Percentiles rank a stretch among this genome's conserved stretches.
These are phyloP conservation scores for Oryctolagus cuniculus DNA, from an alignment of 2,113 vertebrate genomes.

Conservation along the genomic window mOryCun1.1 NC_091432.1:214404501-214405000, in stretches of 20 bases:
- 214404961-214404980: neutral
- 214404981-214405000: neutral
- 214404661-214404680: conserved; percentile 91
- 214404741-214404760: conserved; percentile 94
- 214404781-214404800: neutral
- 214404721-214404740: conserved; percentile 90
- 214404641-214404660: conserved; percentile 96
- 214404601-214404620: conserved; percentile 81
- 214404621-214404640: conserved; percentile 87
- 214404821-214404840: neutral
- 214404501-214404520: conserved; percentile 15
- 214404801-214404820: neutral
- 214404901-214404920: neutral
- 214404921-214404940: neutral
- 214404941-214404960: conserved; percentile 2
- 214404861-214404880: neutral
- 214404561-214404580: conserved; percentile 86
- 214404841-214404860: neutral
- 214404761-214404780: neutral
- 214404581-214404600: conserved; percentile 83
- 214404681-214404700: conserved; percentile 90
- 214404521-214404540: conserved; percentile 46
- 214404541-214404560: conserved; percentile 83
- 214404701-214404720: conserved; percentile 90
- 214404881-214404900: neutral